Conservation (phyloP, 2,888 invertebrate species). For the Dicyrtomina minuta region DNA sequence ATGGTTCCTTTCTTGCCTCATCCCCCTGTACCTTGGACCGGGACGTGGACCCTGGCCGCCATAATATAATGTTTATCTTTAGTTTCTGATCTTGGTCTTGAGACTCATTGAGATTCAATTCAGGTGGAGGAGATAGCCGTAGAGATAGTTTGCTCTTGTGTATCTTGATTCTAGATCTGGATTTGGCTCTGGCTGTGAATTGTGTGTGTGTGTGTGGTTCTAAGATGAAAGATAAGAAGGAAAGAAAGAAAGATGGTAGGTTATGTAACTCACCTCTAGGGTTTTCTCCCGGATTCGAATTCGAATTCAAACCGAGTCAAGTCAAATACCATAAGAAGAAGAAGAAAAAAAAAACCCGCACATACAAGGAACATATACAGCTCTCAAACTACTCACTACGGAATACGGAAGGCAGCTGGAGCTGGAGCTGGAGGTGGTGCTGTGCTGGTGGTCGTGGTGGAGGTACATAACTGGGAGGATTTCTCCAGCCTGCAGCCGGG, state of each 20-base stretch:
- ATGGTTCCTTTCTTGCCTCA: neutral
- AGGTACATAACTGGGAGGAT: neutral
- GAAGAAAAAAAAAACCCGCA: neutral
- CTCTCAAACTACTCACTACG: too few relatives aligned
- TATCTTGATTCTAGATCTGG: too few relatives aligned
- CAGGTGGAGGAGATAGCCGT: constrained; percentile 14
- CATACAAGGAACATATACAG: too few relatives aligned
- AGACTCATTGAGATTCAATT: constrained; percentile 37
- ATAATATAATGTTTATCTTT: too few relatives aligned
- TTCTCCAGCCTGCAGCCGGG: neutral
- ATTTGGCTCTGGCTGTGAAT: too few relatives aligned
- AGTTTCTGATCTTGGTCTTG: too few relatives aligned
- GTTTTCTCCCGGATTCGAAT: neutral
- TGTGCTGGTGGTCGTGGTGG: neutral
- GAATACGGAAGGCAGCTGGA: too few relatives aligned
- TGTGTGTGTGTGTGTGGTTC: too few relatives aligned
- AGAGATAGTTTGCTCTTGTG: constrained; percentile 32
- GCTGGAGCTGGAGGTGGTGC: neutral
- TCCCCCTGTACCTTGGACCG: too few relatives aligned
- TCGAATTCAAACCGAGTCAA: neutral
- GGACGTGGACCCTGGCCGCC: too few relatives aligned
- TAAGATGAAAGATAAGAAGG: neutral
- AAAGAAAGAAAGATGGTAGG: neutral
- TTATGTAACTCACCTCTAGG: neutral
- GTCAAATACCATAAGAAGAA: neutral